Base-by-base conservation (phyloP, 2,113 vertebrate genomes). In the Oryctolagus cuniculus region DNA sequence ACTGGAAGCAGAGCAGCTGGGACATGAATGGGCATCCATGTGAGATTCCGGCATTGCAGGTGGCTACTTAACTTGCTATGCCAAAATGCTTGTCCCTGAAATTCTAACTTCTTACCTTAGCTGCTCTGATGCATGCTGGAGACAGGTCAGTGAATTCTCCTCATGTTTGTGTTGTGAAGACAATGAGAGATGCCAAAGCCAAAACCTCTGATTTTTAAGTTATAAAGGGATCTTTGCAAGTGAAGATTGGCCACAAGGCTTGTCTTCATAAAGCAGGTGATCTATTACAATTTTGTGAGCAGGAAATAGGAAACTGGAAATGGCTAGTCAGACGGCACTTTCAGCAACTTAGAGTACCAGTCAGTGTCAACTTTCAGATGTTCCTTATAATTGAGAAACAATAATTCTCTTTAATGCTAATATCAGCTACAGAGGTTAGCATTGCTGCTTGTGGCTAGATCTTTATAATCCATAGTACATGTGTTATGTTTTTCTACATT, bases 201-300 rank as follows among this genome's bases (percentile, higher is more conserved):
- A 78, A 70, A 70, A 89, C 6, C 16, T 91, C 61, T 73, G 49
- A 15, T 77, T 80, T 86, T 69, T 21, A 84, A 79, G 49, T 83
- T 96, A 93, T 84, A 95, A 90, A 72, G 73, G n/a, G 12, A 3
- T 87, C 34, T 93, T 91, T 80, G 69, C 63, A 84, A 87, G 24
- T 95, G 75, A 73, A 55, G 49, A 70, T 93, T 95, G 72, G 29
- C 49, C 16, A 38, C 0, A 78, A 82, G 75, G 91, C 22, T 69
- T n/a, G 9, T 55, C 74, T 74, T 91, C 73, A 89, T 94, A 91
- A 92, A 92, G 53, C 58, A 75, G 67, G 67, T 89, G 64, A 87
- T 87, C 63, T 91, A 49, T 91, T 53, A 75, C 24, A 75, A 70
- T 95, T 85, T 89, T 29, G 64, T 66, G 89, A 77, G 31, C 61